These are phyloP conservation scores for Cyprinella venusta DNA, from an alignment of 2,797 vertebrate species.

Conservation along the genomic window DNA sequence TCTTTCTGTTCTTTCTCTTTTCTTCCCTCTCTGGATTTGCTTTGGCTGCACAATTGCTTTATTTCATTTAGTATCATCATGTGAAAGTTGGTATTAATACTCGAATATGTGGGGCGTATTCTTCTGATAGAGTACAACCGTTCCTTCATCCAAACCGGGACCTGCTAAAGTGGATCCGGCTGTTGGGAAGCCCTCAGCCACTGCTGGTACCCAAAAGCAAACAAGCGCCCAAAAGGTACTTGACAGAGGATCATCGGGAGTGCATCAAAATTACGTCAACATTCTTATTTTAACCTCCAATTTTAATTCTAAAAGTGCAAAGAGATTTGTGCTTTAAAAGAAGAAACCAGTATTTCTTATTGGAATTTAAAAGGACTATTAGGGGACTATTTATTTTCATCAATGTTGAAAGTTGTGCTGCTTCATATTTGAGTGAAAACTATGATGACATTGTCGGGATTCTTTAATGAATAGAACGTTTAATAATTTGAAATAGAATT, in stretches of 20 bases:
- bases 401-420: too few relatives aligned
- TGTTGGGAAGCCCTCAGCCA: constrained; percentile 37
- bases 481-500: too few relatives aligned
- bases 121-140: constrained; percentile 49
- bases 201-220: constrained; percentile 57
- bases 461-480: too few relatives aligned
- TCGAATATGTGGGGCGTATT: constrained; percentile 12
- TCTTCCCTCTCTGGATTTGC: constrained; percentile 8
- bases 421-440: too few relatives aligned
- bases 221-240: constrained; percentile 37
- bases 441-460: too few relatives aligned
- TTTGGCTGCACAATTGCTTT: not conserved
- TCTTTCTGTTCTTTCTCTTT: not conserved
- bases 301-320: not conserved
- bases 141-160: constrained; percentile 63
- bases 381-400: not conserved
- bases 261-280: not conserved
- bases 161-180: constrained; percentile 63
- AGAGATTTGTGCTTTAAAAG: not conserved
- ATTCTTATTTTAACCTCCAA: not conserved
- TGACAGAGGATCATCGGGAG: not conserved
- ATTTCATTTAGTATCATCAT: not conserved
- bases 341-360: not conserved
- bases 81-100: not conserved
- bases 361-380: not conserved